phyloP scores from a whole-genome alignment of 1,140 invertebrate species.

The Dinothrombium tinctorium region DNA sequence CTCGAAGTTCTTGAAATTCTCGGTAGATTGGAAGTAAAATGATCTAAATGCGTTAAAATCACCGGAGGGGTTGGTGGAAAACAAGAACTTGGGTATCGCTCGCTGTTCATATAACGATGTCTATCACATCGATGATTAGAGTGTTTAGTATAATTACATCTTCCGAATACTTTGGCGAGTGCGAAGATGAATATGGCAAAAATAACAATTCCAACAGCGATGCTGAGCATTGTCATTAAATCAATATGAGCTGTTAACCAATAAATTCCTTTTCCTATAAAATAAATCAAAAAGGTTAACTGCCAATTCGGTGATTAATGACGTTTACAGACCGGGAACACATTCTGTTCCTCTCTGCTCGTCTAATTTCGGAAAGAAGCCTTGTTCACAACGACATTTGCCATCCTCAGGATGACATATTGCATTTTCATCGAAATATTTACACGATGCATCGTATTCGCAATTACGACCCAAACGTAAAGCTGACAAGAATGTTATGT shows the following conservation, averaged over 20 bases:
- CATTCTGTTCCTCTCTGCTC: slow-evolving; percentile 6
- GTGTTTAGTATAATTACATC: background rate
- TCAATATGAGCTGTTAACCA: background rate
- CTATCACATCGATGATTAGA: background rate
- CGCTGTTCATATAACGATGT: background rate
- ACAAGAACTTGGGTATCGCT: slow-evolving; percentile 9
- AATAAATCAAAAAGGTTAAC: background rate
- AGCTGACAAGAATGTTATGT: slow-evolving; percentile 7
- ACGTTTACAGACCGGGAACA: slow-evolving; percentile 7
- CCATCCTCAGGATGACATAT: slow-evolving; percentile 10
- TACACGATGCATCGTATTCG: slow-evolving; percentile 12
- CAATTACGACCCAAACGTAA: slow-evolving; percentile 11
- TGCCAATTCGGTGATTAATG: background rate
- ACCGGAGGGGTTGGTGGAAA: slow-evolving; percentile 8
- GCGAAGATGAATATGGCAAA: background rate
- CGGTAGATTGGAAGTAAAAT: slow-evolving; percentile 3
- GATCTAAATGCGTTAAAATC: slow-evolving; percentile 8
- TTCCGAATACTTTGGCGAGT: slow-evolving; percentile 11
- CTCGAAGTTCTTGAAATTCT: slow-evolving; percentile 6
- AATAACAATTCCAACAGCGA: background rate
- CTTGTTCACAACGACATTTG: slow-evolving; percentile 7
- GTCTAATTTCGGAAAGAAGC: slow-evolving; percentile 4
- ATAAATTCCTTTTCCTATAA: background rate
- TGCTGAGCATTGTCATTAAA: background rate
- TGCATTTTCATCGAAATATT: slow-evolving; percentile 11